Base-by-base conservation (phyloP, 2,113 vertebrate genomes). In the Oreotrochilus melanogaster region DNA sequence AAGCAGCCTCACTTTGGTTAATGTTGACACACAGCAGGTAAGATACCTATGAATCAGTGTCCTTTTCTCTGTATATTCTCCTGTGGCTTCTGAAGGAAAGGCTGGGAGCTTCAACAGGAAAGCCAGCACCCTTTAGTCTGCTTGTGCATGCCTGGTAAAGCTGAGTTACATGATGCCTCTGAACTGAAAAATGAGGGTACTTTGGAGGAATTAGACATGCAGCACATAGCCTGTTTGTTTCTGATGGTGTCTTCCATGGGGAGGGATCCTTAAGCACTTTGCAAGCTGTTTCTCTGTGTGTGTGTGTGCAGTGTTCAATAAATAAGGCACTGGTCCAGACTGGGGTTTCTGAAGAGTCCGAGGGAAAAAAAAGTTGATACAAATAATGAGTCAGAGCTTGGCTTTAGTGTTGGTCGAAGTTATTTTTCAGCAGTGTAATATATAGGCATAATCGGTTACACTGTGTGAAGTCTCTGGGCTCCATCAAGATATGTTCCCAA, bases 21-120 rank as follows among this genome's bases (percentile, higher is more conserved):
- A 98, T 19, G 96, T 98, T 64, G 98, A 98, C 92, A 98, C 98
- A 4, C 98, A 98, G 88, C 98, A 99, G 99, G 99, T 99, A 98
- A 97, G 97, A 89, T 70, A 24, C 48, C 5, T 56, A 35, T 35
- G 51, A 69, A 72, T 64, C 62, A 22, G 62, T 39, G 53, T 70
- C 51, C 33, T 90, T 96, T 66, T 84, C 57, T 83, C 64, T 51
- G 27, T 71, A 23, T 94, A 53, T 66, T n/a, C 33, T 92, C 23
- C 6, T 3, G 4, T 71, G 72, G 61, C 53, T 56, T 73, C 56
- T 71, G 85, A 54, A 18, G 11, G 25, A 58, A 89, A 50, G 45
- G 27, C 69, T 69, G 45, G 19, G 51, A 1, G 2, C 64, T 73
- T 65, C 4, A 10, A 62, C 58, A 31, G 31, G 60, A 88, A 92